Percentiles rank a stretch among this genome's conserved stretches.
These are phyloP conservation scores for Melozone crissalis DNA, from an alignment of 2,113 vertebrate genomes.

Conservation along the genomic window DNA sequence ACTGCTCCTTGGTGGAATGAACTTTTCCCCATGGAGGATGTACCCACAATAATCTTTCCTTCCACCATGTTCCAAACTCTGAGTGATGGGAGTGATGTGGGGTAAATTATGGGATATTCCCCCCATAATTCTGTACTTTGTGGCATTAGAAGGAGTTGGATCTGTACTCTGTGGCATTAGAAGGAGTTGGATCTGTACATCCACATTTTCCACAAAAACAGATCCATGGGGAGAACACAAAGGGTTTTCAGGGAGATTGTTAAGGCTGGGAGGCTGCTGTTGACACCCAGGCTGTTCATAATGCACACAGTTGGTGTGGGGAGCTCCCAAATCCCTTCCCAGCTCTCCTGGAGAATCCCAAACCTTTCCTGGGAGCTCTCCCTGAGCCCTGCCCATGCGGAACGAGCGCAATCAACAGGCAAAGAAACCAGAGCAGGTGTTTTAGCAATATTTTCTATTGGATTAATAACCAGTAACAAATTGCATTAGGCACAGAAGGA, in stretches of 20 bases:
- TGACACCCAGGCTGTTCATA: background rate
- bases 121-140: background rate
- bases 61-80: accelerated
- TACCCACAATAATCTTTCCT: accelerated
- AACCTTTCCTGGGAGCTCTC: background rate
- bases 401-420: accelerated
- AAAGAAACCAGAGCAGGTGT: constrained; percentile 38
- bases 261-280: background rate
- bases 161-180: background rate
- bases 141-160: background rate
- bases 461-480: constrained; percentile 57
- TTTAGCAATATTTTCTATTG: background rate
- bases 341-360: accelerated
- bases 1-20: background rate
- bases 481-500: constrained; percentile 48
- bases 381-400: background rate
- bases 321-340: background rate
- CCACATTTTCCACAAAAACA: accelerated
- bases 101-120: background rate
- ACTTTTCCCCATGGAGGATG: accelerated
- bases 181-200: background rate
- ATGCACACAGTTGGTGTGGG: background rate
- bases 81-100: background rate
- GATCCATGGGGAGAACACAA: background rate
- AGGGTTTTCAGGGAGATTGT: background rate